Evolutionary conservation across 2,888 invertebrate species (phyloP), one percentile per base, ranked within the genome.

Genomic region (Boloria euphrosyne): DNA sequence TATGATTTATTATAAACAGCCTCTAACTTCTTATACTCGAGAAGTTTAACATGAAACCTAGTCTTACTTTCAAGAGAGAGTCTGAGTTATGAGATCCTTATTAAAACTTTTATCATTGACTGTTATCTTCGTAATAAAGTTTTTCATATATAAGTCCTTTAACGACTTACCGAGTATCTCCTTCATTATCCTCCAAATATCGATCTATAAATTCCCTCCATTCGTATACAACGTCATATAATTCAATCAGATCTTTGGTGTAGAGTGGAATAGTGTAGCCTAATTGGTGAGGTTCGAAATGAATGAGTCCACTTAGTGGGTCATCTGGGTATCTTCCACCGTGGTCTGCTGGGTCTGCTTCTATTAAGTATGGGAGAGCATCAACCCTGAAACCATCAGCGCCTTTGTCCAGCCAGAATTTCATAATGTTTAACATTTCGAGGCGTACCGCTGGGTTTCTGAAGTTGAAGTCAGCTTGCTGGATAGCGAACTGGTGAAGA

Each of bases 341-440:
- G 0, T 78, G 81, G 58, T 86, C 83, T 16, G 83, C 83, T n/a
- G 91, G 91, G 53, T 85, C 78, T 0, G 93, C 89, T 75, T 94
- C 94, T 0, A 91, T 90, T 16, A 94, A 78, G 75, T 93, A 93
- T 0, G 94, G 94, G 1, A 95, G 87, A 0, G 95, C 95, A 74
- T 95, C 95, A 0, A 96, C 86, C 58, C 96, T 93, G 81, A 97
- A 96, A 0, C 97, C 97, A 73, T 96, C 95, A 0, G 95, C 94
- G 0, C 96, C 97, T 66, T 93, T 93, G 46, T 94, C 92, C 38
- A 97, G 81, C 97, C 97, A 97, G 81, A 95, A 96, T 68, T 83
- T 82, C 74, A 97, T 81, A 14, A 95, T 94, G 4, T 94, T 92
- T 81, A 92, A 78, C 86, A 94, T 90, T 75, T 93, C 93, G 1